Percentiles rank a stretch among this genome's conserved stretches.
Conservation (phyloP, 2,797 vertebrate genomes). For the Sebastolobus altivelis region DNA sequence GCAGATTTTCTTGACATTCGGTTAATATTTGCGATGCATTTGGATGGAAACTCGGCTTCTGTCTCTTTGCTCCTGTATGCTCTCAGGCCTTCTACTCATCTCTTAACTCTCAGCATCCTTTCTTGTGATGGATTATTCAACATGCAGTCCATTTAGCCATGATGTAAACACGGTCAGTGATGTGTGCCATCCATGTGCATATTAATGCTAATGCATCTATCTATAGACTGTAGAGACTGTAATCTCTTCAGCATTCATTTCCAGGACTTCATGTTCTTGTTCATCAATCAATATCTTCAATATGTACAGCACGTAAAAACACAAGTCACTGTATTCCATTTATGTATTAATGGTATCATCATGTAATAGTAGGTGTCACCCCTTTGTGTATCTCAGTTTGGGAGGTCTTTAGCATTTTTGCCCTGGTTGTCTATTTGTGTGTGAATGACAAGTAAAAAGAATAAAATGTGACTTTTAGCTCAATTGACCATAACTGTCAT, state of each 20-base stretch:
- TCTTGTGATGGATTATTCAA: slow-evolving; percentile 47
- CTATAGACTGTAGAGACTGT: slow-evolving; percentile 1
- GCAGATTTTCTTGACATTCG: no score
- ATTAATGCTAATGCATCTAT: slow-evolving; percentile 46
- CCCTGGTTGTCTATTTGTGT: no score
- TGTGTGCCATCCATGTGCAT: slow-evolving; percentile 13
- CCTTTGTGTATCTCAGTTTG: no score
- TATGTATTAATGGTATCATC: no score
- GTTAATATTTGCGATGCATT: no score
- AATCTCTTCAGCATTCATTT: slow-evolving; percentile 2
- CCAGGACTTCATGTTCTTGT: not conserved
- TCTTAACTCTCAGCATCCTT: not conserved
- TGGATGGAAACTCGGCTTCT: no score
- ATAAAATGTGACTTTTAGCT: not conserved
- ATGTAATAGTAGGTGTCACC: not conserved
- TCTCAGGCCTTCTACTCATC: not conserved
- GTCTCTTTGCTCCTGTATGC: not conserved
- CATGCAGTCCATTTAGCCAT: slow-evolving; percentile 32
- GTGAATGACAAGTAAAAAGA: not conserved
- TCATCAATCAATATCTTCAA: not conserved
- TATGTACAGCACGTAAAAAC: not conserved
- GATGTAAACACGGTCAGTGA: slow-evolving; percentile 18
- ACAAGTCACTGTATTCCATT: not conserved
- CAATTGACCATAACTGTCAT: no score
- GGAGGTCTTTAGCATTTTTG: no score